Conservation (phyloP, 30 jellyfish, hydroid and myxozoan genomes). For the Clytia hemisphaerica region DNA sequence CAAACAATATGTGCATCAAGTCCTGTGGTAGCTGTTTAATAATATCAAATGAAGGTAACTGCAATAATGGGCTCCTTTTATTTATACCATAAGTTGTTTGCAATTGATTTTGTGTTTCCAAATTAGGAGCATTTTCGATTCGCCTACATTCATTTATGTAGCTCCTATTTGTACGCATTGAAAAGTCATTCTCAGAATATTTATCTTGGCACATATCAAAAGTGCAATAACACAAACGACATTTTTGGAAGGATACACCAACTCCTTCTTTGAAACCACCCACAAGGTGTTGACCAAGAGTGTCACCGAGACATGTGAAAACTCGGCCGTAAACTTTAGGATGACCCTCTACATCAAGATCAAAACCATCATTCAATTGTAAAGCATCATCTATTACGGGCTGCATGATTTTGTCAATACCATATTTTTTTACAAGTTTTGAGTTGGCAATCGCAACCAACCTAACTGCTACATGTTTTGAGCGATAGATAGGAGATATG, state of each 20-base stretch:
- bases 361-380: neutral
- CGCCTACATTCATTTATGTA: neutral
- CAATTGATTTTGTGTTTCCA: neutral
- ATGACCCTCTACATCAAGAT: neutral
- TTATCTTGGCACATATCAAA: neutral
- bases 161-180: neutral
- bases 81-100: constrained; percentile 15
- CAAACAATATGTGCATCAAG: constrained; percentile 11
- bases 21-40: constrained; percentile 25
- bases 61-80: constrained; percentile 1
- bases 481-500: constrained; percentile 3
- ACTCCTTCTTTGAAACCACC: constrained; percentile 21
- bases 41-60: constrained; percentile 9
- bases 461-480: neutral
- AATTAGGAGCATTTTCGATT: neutral
- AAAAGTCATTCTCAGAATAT: neutral
- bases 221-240: constrained; percentile 8
- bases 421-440: constrained; percentile 1
- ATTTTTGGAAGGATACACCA: constrained; percentile 7
- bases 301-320: constrained; percentile 9
- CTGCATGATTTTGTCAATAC: neutral
- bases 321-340: constrained; percentile 2
- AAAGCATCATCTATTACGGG: constrained; percentile 3
- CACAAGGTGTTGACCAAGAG: constrained; percentile 24
- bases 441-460: constrained; percentile 8